Evolutionary conservation across 2,113 vertebrate species (phyloP).

Genomic region (Tichodroma muraria): DNA sequence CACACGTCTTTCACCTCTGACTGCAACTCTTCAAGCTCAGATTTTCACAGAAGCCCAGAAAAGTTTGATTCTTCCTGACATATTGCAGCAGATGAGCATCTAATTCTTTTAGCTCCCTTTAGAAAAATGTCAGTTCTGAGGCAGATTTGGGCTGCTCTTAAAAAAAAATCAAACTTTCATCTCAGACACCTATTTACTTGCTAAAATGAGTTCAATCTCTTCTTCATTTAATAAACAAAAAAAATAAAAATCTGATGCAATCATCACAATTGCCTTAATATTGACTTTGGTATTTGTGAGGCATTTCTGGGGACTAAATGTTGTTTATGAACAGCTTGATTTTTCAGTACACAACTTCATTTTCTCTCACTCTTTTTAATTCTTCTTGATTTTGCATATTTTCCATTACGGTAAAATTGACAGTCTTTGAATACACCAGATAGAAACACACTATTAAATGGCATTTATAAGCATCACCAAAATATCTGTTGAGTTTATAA

Average conservation of each 20-base stretch:
- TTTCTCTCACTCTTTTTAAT: conserved; percentile 26
- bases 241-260: neutral
- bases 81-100: neutral
- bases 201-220: neutral
- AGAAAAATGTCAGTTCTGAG: neutral
- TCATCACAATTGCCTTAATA: neutral
- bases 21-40: neutral
- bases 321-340: conserved; percentile 12
- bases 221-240: neutral
- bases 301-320: neutral
- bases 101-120: neutral
- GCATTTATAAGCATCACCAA: neutral
- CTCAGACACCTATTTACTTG: neutral
- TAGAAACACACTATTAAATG: neutral
- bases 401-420: neutral
- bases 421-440: neutral
- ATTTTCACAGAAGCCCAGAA: neutral
- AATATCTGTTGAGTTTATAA: neutral
- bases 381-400: conserved; percentile 22
- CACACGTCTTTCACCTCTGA: neutral
- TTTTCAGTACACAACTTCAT: conserved; percentile 1
- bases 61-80: neutral
- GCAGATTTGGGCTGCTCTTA: neutral
- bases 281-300: neutral
- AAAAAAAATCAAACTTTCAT: neutral